Conservation (phyloP, 2,797 vertebrate genomes). For the Schizothorax lantsangensis region DNA sequence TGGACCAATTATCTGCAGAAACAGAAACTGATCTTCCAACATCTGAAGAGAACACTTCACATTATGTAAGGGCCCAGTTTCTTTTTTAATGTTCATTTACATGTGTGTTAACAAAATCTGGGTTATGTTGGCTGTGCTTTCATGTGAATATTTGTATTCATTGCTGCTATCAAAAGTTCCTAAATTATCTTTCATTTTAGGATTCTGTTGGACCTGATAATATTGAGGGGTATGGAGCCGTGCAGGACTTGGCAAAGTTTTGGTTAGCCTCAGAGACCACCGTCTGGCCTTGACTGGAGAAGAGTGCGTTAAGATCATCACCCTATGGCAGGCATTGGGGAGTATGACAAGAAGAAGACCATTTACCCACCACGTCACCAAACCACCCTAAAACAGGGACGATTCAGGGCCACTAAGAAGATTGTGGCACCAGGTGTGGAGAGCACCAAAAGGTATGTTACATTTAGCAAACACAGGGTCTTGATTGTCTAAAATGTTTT, state of each 20-base stretch:
- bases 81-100: background rate
- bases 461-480: background rate
- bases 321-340: background rate
- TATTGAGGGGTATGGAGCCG: slow-evolving; percentile 24
- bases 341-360: slow-evolving; percentile 5
- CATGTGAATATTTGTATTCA: slow-evolving; percentile 8
- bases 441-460: slow-evolving; percentile 39
- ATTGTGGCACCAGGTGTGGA: slow-evolving; percentile 49
- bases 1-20: background rate
- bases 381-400: slow-evolving; percentile 30
- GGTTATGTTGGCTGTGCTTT: slow-evolving; percentile 28
- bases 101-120: background rate
- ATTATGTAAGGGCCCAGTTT: background rate
- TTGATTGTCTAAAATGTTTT: background rate
- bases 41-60: background rate
- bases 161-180: slow-evolving; percentile 19
- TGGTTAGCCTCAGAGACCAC: slow-evolving; percentile 1
- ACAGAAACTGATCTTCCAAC: background rate
- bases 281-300: background rate
- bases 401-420: slow-evolving; percentile 46
- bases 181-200: slow-evolving; percentile 2
- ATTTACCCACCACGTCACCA: background rate
- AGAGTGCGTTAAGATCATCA: background rate
- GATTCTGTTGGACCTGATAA: slow-evolving; percentile 4
- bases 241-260: background rate